Conservation (phyloP, 2,888 invertebrate species). For the Brachyptera risi region DNA sequence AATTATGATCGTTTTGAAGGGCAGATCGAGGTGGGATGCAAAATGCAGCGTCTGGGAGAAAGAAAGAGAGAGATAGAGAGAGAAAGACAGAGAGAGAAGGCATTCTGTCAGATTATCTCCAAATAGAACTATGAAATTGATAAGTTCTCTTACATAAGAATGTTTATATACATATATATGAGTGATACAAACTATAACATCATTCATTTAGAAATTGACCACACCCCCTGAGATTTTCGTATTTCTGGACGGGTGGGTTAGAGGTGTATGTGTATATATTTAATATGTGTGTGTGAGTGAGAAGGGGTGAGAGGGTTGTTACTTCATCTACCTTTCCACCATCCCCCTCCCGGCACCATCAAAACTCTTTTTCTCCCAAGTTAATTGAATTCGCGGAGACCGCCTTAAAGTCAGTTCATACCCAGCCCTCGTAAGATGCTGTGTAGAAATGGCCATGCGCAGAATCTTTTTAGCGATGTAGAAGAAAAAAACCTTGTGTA, state of each 20-base stretch:
- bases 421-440: slow-evolving; percentile 1
- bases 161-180: background rate
- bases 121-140: too few species aligned
- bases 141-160: background rate
- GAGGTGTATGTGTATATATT: slow-evolving; percentile 10
- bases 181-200: background rate
- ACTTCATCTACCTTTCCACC: slow-evolving; percentile 25
- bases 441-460: slow-evolving; percentile 23
- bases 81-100: background rate
- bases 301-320: slow-evolving; percentile 21
- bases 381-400: slow-evolving; percentile 36
- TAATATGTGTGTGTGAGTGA: background rate
- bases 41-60: background rate
- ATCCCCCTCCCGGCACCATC: slow-evolving; percentile 24
- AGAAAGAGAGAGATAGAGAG: too few species aligned
- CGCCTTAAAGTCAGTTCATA: slow-evolving; percentile 17
- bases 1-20: background rate
- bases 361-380: slow-evolving; percentile 33
- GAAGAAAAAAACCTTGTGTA: slow-evolving; percentile 20
- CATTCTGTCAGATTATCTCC: too few species aligned
- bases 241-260: background rate
- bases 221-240: slow-evolving; percentile 5
- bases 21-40: slow-evolving; percentile 1
- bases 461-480: slow-evolving; percentile 28
- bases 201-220: too few species aligned